Percentiles rank a stretch among this genome's conserved stretches.
These are phyloP conservation scores for Oopsacas minuta DNA, from an alignment of 37 sponge, comb jelly and placozoan species.

Conservation along the genomic window DNA sequence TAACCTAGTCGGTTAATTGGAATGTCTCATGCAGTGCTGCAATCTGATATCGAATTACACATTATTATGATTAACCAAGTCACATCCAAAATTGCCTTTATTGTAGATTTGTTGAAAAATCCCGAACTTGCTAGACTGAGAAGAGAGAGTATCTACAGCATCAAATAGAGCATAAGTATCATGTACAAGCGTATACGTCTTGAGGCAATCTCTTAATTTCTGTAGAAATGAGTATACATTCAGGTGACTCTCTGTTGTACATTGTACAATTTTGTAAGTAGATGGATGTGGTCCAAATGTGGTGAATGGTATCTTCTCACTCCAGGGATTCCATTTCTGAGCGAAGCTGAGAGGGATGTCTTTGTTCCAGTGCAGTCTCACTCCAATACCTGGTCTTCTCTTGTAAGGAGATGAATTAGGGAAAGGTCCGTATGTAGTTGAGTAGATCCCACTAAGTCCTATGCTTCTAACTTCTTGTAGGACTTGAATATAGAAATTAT, in stretches of 20 bases:
- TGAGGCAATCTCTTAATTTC: not conserved
- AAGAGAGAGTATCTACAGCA: not conserved
- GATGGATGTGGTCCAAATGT: not conserved
- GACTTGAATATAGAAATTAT: not conserved
- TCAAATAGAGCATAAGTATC: not conserved
- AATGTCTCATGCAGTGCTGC: not conserved
- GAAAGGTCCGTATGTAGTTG: not conserved
- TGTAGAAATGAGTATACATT: not conserved
- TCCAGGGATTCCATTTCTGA: conserved; percentile 3
- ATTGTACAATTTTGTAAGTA: not conserved
- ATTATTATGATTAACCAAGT: not conserved
- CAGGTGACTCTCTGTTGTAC: not conserved
- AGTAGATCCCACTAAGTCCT: not conserved
- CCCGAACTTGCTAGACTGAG: not conserved
- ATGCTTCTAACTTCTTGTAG: not conserved
- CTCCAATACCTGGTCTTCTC: conserved; percentile 3
- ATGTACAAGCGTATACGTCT: not conserved
- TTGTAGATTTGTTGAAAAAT: not conserved
- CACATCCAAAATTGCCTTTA: conserved; percentile 8
- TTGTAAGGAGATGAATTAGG: not conserved
- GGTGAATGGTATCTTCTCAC: conserved; percentile 14
- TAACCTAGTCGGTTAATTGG: not conserved
- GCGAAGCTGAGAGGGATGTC: not conserved
- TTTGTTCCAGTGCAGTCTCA: conserved; percentile 8
- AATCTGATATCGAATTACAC: not conserved